These are phyloP conservation scores for Drosophila borealis DNA, from an alignment of 2,888 invertebrate genomes.

Conservation along the genomic window DNA sequence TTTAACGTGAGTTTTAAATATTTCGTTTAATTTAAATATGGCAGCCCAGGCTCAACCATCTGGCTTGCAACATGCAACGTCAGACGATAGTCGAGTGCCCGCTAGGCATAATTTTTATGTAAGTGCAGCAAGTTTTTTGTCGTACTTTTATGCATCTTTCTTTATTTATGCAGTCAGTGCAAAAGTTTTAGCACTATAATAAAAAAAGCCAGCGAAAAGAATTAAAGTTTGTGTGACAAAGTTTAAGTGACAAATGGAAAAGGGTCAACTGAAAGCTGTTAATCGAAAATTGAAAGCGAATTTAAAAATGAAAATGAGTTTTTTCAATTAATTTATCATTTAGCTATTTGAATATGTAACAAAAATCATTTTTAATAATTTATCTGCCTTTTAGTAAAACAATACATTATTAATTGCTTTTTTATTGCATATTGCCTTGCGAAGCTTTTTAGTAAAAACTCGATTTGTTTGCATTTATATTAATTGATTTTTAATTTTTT, in stretches of 20 bases:
- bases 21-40: neutral
- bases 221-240: slow-evolving; percentile 38
- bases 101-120: slow-evolving; percentile 23
- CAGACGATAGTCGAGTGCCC: slow-evolving; percentile 2
- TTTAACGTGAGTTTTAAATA: neutral
- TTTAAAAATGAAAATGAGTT: neutral
- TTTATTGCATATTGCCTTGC: neutral
- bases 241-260: slow-evolving; percentile 28
- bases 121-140: slow-evolving; percentile 28
- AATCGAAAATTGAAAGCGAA: slow-evolving; percentile 45
- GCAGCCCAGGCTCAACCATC: neutral
- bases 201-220: slow-evolving; percentile 37
- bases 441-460: no score
- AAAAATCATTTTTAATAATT: neutral
- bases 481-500: neutral
- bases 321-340: neutral
- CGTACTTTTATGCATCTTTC: slow-evolving; percentile 47
- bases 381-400: neutral
- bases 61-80: slow-evolving; percentile 5
- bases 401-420: neutral
- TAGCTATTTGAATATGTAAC: neutral
- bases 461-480: no score
- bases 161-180: slow-evolving; percentile 56
- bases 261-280: slow-evolving; percentile 36
- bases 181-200: slow-evolving; percentile 52